Evolutionary conservation across 2,888 invertebrate species (phyloP).

Genomic region (Chloroclystis v-ata): DNA sequence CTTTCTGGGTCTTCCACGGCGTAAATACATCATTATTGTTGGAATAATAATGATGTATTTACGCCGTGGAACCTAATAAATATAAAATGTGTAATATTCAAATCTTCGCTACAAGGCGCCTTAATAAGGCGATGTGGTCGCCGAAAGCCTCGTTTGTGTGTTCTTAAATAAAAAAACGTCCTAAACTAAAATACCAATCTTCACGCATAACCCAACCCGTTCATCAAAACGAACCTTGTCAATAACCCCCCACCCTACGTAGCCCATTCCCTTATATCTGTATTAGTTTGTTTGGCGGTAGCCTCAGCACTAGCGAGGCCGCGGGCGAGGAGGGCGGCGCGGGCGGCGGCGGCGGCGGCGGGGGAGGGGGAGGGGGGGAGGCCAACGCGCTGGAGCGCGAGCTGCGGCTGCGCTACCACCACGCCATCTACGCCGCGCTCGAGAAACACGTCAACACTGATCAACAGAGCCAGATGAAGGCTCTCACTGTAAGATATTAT

Average conservation of each 20-base stretch:
- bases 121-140: too few species aligned
- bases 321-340: constrained; percentile 44
- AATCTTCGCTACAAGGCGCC: too few species aligned
- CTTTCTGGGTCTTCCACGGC: too few species aligned
- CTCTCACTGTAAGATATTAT: constrained; percentile 73
- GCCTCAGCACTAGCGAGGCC: constrained; percentile 32
- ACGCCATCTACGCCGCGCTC: constrained; percentile 84
- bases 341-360: constrained; percentile 39
- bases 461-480: constrained; percentile 88
- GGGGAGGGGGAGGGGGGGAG: constrained; percentile 61
- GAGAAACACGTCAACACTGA: constrained; percentile 89
- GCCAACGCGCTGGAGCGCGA: constrained; percentile 58
- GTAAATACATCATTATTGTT: too few species aligned
- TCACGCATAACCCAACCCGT: background rate
- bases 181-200: too few species aligned
- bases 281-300: constrained; percentile 18
- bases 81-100: too few species aligned
- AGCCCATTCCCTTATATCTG: constrained; percentile 9
- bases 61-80: too few species aligned
- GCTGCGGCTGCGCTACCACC: constrained; percentile 90
- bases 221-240: background rate
- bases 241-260: background rate
- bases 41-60: too few species aligned
- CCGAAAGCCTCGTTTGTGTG: too few species aligned
- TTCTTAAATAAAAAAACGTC: too few species aligned